Conservation (phyloP, 2,113 vertebrate genomes). For the Columba livia region DNA sequence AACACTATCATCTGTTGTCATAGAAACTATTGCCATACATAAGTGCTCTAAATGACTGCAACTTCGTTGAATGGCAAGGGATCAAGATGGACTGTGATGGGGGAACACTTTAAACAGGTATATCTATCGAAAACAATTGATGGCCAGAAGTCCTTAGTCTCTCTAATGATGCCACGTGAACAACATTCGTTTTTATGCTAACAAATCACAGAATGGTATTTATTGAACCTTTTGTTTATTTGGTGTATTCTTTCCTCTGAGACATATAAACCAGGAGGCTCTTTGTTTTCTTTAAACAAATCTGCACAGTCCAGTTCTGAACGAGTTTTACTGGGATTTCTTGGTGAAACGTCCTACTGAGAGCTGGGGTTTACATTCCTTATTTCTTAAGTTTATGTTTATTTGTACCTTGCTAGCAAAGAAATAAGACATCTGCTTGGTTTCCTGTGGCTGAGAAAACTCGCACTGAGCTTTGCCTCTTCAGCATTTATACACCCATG, state of each 20-base stretch:
- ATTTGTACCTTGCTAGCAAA: slow-evolving; percentile 32
- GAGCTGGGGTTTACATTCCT: not conserved
- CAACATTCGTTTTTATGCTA: slow-evolving; percentile 14
- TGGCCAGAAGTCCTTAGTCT: not conserved
- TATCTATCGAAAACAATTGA: not conserved
- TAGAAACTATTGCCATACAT: slow-evolving; percentile 74
- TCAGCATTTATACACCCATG: not conserved
- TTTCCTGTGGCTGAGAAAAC: not conserved
- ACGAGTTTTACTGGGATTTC: not conserved
- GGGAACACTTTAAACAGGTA: slow-evolving; percentile 47
- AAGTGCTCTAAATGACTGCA: slow-evolving; percentile 70
- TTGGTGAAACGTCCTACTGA: not conserved
- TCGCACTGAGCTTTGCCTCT: not conserved
- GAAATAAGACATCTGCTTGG: not conserved
- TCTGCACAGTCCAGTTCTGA: not conserved
- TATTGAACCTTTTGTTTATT: slow-evolving; percentile 47
- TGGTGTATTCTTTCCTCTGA: slow-evolving; percentile 26
- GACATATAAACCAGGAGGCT: not conserved
- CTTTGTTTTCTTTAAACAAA: slow-evolving; percentile 37
- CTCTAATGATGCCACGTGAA: not conserved
- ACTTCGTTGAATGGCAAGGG: slow-evolving; percentile 67
- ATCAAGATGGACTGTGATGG: slow-evolving; percentile 57
- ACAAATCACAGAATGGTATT: not conserved
- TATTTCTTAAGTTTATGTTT: not conserved
- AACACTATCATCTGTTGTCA: slow-evolving; percentile 76